Base-by-base conservation (phyloP, 2,113 vertebrate genomes). In the Abramis brama region DNA sequence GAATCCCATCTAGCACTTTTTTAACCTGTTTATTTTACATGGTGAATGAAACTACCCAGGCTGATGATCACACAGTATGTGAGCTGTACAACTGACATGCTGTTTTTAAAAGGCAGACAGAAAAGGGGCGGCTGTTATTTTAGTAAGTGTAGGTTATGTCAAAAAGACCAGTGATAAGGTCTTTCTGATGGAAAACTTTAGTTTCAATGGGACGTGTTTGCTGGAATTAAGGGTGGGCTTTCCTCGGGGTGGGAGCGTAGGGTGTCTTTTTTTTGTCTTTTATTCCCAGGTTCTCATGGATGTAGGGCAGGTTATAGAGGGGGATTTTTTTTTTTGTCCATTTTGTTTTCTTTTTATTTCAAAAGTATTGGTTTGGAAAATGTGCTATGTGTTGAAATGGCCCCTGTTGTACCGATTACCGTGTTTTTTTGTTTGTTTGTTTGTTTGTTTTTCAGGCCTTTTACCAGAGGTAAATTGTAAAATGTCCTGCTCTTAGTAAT, bases 1-100 rank as follows among this genome's bases (percentile, higher is more conserved):
- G 68, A 92, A 90, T 93, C 86, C 92, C 90, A 83, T 92, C 79
- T 88, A 93, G 93, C 94, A 95, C 94, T 94, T 86, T 87, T 94
- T 93, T 91, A 92, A 90, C 91, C 33, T 82, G 57, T 90, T 91
- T 80, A 87, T 88, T 89, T 88, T 92, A 84, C 7, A 79, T 36
- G 43, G 33, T 91, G 11, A 80, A 90, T 86, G 87, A 84, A 92
- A 89, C 75, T 75, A 50, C 86, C 89, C 86, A 10, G 52, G 91
- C 66, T 21, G 89, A 91, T 91, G 23, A 74, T 74, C 78, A 47
- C 75, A 85, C 70, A 91, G 89, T 89, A 87, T 87, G 60, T 88
- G 81, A 82, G 59, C 47, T 91, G 82, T 90, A 79, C 84, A 89
- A 30, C 77, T 88, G 90, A 89, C 81, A 86, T 83, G 83, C 84